A percentile compares a stretch with the other conserved stretches of the same genome.
Conservation (phyloP, 64 coral and sea anemone genomes). For the Pocillopora verrucosa region DNA sequence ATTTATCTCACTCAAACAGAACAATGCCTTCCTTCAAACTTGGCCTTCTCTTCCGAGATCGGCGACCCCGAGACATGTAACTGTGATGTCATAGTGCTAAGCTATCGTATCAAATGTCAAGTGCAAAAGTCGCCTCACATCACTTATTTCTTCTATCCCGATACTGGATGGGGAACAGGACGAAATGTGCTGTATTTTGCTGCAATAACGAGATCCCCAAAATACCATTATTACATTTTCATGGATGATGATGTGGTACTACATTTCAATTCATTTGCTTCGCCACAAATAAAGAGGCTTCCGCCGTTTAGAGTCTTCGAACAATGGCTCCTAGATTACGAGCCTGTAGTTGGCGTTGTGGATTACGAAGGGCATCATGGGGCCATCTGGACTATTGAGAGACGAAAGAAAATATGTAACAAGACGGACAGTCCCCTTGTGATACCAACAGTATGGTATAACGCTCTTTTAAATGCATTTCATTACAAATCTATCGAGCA, state of each 20-base stretch:
- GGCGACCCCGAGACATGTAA: no score
- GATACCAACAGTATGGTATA: constrained; percentile 37
- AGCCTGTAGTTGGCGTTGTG: constrained; percentile 37
- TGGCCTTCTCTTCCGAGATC: no score
- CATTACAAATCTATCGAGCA: constrained; percentile 34
- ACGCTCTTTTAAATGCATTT: constrained; percentile 40
- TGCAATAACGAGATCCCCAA: neutral
- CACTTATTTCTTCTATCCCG: no score
- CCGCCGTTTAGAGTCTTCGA: constrained; percentile 33
- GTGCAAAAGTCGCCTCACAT: no score
- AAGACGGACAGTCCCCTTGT: neutral
- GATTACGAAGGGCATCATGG: neutral
- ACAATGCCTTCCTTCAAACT: no score
- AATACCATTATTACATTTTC: constrained; percentile 54
- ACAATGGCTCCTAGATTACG: constrained; percentile 48
- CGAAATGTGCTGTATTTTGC: constrained; percentile 38
- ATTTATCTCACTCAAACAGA: constrained; percentile 40
- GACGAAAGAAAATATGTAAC: neutral
- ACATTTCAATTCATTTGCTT: neutral
- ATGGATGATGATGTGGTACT: no score
- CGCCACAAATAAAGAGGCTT: neutral
- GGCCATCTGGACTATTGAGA: neutral
- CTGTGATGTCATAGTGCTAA: no score
- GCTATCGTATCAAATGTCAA: no score
- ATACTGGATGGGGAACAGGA: constrained; percentile 30